Base-by-base conservation (phyloP, 2,888 invertebrate genomes). In the Pinctada fucata region DNA sequence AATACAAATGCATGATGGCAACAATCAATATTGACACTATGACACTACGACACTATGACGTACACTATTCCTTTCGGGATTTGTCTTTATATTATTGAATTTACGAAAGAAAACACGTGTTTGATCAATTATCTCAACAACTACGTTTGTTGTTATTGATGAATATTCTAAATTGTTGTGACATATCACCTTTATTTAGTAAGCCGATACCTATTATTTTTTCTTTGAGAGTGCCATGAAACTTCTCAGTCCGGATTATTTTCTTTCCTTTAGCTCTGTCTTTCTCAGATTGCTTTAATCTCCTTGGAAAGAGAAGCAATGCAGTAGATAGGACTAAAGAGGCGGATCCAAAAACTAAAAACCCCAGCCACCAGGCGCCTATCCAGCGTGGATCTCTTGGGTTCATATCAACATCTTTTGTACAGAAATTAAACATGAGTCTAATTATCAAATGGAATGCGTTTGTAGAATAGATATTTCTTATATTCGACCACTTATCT, bases 321-420 rank as follows among this genome's bases (percentile, higher is more conserved):
- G 67, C 63, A 4, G 64, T 1, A 10, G 74, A 8, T 3, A 67
- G 52, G 3, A 74, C 13, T 45, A 74, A 48, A 48, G 66, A 66
- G 31, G 51, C 51, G 31, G 74, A 48, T 0, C 74, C 74, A 67
- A 74, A 66, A 5, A 74, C 74, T 3, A 74, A 10, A 67, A 74
- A 74, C 2, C 74, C 74, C 3, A 74, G 51, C 74, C 74, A 74
- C 74, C 74, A 74, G 6, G 74, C 74, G 48, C 74, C 74, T 16
- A 74, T 51, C 74, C 74, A 74, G 2, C 74, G 74, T 3, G 67
- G 74, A 45, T 74, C 74, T 5, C 74, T 66, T 16, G 74, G 50
- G 8, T 65, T 50, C 74, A 74, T 74, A 31, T 74, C 74, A 45
- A 74, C 67, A 51, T 74, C 74, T 74, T 10, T 3, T 5, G 67